Evolutionary conservation across 2,113 vertebrate genomes (phyloP).

Genomic region (Ginglymostoma cirratum): DNA sequence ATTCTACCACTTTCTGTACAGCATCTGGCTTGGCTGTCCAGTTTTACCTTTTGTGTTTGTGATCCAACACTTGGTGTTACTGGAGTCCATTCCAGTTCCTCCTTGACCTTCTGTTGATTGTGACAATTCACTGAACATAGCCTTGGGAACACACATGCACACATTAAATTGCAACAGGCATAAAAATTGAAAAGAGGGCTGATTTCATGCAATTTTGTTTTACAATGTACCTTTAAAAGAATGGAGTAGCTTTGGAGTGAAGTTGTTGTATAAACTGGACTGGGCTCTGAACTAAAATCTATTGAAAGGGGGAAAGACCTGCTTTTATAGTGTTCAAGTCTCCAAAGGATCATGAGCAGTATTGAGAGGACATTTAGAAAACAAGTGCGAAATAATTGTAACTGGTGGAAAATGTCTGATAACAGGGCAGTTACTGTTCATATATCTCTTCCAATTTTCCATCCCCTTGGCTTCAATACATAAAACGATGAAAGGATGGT

Average conservation of each 20-base stretch:
- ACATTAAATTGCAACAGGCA: background rate
- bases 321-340: background rate
- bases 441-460: background rate
- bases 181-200: background rate
- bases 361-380: background rate
- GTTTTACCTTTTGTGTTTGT: background rate
- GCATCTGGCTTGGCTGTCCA: background rate
- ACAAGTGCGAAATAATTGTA: background rate
- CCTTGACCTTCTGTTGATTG: background rate
- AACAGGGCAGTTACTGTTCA: background rate
- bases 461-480: background rate
- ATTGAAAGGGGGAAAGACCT: background rate
- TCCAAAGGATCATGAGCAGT: background rate
- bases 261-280: background rate
- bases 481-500: no score
- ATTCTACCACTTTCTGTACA: background rate
- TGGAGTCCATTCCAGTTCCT: background rate
- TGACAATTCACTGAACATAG: background rate
- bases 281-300: background rate
- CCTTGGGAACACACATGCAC: background rate
- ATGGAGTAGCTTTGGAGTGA: background rate
- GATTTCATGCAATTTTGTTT: background rate
- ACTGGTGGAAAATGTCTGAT: background rate
- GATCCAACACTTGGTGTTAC: background rate
- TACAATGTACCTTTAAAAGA: background rate